phyloP scores from a whole-genome alignment of 2,888 invertebrate genomes.

The Cistogaster globosa region DNA sequence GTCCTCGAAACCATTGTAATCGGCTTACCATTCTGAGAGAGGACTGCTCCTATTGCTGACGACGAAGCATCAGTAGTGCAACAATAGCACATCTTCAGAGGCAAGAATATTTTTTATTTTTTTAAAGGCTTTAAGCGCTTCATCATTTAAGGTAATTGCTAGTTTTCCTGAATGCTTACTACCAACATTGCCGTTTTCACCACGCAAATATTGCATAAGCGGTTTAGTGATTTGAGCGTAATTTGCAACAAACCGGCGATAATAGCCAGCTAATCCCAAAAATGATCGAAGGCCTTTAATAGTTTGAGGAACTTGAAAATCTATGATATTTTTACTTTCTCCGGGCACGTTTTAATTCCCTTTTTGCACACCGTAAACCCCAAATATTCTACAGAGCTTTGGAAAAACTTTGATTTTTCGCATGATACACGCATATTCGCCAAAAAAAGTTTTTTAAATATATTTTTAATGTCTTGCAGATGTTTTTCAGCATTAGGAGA shows the following conservation, averaged over 20 bases:
- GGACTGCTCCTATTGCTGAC: slow-evolving; percentile 38
- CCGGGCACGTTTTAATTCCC: slow-evolving; percentile 15
- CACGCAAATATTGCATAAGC: slow-evolving; percentile 50
- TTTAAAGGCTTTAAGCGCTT: slow-evolving; percentile 4
- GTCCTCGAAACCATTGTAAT: slow-evolving; percentile 19
- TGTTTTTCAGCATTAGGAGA: slow-evolving; percentile 15
- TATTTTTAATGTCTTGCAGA: slow-evolving; percentile 7
- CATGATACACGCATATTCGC: slow-evolving; percentile 7
- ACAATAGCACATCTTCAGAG: slow-evolving; percentile 47
- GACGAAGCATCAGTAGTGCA: slow-evolving; percentile 57
- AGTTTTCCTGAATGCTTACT: slow-evolving; percentile 14
- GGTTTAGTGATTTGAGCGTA: slow-evolving; percentile 43
- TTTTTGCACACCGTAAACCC: slow-evolving; percentile 5
- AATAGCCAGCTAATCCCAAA: slow-evolving; percentile 33
- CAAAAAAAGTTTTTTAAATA: slow-evolving; percentile 25
- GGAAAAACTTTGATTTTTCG: neutral
- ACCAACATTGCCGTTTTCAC: slow-evolving; percentile 53
- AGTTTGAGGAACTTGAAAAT: slow-evolving; percentile 21
- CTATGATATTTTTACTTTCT: slow-evolving; percentile 10
- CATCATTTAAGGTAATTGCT: slow-evolving; percentile 9
- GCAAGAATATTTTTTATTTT: slow-evolving; percentile 43
- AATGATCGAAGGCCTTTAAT: slow-evolving; percentile 27
- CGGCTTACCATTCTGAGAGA: slow-evolving; percentile 3
- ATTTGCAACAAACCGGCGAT: slow-evolving; percentile 50
- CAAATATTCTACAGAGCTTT: neutral